Evolutionary conservation across 2,113 vertebrate genomes (phyloP), one percentile per base, ranked within the genome.

Genomic region (Chinchilla lanigera): DNA sequence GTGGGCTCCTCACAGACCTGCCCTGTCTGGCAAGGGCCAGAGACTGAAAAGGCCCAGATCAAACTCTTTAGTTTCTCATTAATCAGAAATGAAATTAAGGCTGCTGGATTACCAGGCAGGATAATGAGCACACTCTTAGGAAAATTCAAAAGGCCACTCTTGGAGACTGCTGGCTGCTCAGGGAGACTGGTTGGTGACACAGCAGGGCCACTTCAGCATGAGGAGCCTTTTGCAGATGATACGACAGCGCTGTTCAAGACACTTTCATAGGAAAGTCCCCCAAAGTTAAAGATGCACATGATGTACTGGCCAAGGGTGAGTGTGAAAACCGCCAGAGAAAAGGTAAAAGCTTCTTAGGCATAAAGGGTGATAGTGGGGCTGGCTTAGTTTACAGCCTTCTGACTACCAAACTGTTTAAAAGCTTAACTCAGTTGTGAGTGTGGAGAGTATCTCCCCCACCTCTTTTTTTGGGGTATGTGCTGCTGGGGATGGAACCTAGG

Each of bases 361-460:
- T 14, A 3, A 58, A 28, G 54, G 35, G 11, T 35, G 35, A 71
- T 24, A 33, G 54, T 0, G 7, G 33, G 80, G 84, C 30, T 85
- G 63, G 44, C 35, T 93, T 12, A 69, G 30, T 84, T 85, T 47
- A 97, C 0, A 44, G 69, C 33, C 33, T 82, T 75, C 80, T 77
- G n/a, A 19, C 3, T 69, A 54, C 90, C 86, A 67, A 95, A 58
- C 20, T 86, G 38, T 47, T 93, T 85, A 60, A 93, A 96, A 89
- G 75, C 35, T 71, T 71, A 63, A 86, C 81, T 69, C 87, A 54
- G 65, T 86, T 83, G 13, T 38, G 71, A 89, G 73, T 2, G 10
- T 84, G 63, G 41, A 33, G 28, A 86, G 89, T 5, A 50, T 52
- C 93, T 86, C 26, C 16, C 6, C 17, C 19, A 10, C 41, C 19